phyloP scores from a whole-genome alignment of 2,797 vertebrate genomes.

The Spinus pinus region DNA sequence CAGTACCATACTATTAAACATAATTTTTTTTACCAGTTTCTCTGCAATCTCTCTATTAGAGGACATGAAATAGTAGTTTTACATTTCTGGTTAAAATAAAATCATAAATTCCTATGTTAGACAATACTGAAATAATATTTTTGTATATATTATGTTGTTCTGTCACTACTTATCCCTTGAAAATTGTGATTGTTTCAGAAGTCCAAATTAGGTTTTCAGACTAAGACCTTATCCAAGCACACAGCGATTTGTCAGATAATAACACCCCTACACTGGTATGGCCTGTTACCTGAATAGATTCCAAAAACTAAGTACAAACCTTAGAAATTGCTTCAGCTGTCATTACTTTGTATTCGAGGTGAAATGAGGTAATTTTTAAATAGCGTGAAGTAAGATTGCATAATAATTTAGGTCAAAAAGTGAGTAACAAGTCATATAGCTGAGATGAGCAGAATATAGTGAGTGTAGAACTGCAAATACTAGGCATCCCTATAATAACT shows the following conservation, averaged over 20 bases:
- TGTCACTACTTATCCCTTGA: slow-evolving; percentile 12
- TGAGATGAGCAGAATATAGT: not conserved
- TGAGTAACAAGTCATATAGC: not conserved
- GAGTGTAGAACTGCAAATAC: not conserved
- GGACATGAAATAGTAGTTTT: not conserved
- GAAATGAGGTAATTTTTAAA: slow-evolving; percentile 45
- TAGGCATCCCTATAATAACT: not conserved
- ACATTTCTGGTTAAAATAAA: not conserved
- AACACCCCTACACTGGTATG: not conserved
- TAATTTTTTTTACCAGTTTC: slow-evolving; percentile 17
- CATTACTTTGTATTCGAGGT: slow-evolving; percentile 23
- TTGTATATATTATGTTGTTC: slow-evolving; percentile 12
- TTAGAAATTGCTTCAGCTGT: slow-evolving; percentile 1
- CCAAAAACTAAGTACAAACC: not conserved
- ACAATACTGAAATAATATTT: not conserved
- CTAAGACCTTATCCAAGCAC: slow-evolving; percentile 7
- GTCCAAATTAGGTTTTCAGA: not conserved
- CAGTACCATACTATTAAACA: not conserved
- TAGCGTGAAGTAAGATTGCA: not conserved
- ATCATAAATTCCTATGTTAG: slow-evolving; percentile 9
- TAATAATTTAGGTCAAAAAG: slow-evolving; percentile 47
- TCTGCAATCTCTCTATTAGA: not conserved
- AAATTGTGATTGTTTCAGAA: slow-evolving; percentile 22
- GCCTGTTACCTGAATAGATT: not conserved
- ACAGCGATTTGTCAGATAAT: not conserved